Conservation (phyloP, 2,113 vertebrate genomes). For the Semnornis frantzii region DNA sequence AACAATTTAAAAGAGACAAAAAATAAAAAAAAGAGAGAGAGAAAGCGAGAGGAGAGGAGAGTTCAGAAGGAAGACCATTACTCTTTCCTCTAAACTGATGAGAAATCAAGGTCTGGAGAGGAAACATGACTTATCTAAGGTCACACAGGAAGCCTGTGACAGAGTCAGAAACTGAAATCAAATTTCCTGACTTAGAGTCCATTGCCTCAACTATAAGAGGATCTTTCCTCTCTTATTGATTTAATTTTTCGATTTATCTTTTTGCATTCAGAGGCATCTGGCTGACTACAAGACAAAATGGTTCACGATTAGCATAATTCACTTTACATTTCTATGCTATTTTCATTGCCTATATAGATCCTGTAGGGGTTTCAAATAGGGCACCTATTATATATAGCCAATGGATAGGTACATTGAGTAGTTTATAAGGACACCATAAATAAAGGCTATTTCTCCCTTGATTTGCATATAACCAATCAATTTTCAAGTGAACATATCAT, state of each 20-base stretch:
- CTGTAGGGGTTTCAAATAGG: neutral
- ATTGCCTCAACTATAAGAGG: neutral
- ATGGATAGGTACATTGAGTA: neutral
- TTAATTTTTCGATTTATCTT: slow-evolving; percentile 30
- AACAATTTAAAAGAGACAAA: neutral
- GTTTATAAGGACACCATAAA: neutral
- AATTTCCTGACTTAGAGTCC: slow-evolving; percentile 39
- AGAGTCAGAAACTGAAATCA: slow-evolving; percentile 6
- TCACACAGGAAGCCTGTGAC: slow-evolving; percentile 39
- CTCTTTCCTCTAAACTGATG: neutral
- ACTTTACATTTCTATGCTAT: neutral
- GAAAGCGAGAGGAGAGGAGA: accelerated
- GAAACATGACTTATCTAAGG: slow-evolving; percentile 14
- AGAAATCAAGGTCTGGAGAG: neutral
- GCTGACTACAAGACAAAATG: neutral
- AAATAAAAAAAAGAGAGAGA: neutral
- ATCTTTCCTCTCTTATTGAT: slow-evolving; percentile 18
- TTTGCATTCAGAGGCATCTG: slow-evolving; percentile 14
- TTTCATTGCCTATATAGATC: neutral
- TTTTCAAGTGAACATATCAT: neutral
- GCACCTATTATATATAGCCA: neutral
- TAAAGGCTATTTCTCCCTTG: neutral
- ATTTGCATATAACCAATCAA: neutral
- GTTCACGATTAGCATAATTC: neutral
- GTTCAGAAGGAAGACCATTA: neutral